Conservation (phyloP, 2,888 invertebrate genomes). For the Epirrhoe alternata region DNA sequence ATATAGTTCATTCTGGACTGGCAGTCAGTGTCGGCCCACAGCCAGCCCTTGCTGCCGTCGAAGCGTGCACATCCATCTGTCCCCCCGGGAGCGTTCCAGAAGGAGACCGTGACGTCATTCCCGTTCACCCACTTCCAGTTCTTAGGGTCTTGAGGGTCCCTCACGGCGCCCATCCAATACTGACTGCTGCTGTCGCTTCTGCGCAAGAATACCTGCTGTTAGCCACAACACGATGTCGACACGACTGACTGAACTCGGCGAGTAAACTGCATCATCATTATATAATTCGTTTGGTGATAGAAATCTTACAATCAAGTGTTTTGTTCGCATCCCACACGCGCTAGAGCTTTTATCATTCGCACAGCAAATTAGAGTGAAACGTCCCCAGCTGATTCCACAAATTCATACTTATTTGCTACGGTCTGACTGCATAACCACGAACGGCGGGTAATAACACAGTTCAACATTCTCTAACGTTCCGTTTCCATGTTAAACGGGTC, state of each 20-base stretch:
- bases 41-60: slow-evolving; percentile 97
- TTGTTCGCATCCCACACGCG: slow-evolving; percentile 1
- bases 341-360: slow-evolving; percentile 7
- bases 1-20: slow-evolving; percentile 93
- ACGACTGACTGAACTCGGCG: slow-evolving; percentile 4
- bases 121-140: slow-evolving; percentile 97
- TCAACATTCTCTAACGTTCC: slow-evolving; percentile 18
- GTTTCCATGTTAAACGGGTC: slow-evolving; percentile 19
- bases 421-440: slow-evolving; percentile 1
- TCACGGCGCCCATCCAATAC: slow-evolving; percentile 97
- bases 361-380: slow-evolving; percentile 2
- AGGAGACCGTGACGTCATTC: slow-evolving; percentile 94
- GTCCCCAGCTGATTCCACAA: background rate
- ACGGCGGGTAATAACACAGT: slow-evolving; percentile 8
- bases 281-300: background rate
- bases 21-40: slow-evolving; percentile 97
- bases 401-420: background rate
- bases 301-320: background rate
- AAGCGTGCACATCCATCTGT: slow-evolving; percentile 94
- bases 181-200: slow-evolving; percentile 95
- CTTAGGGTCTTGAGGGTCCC: slow-evolving; percentile 91
- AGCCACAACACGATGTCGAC: slow-evolving; percentile 19
- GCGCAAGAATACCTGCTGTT: slow-evolving; percentile 47
- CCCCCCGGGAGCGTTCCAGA: slow-evolving; percentile 95
- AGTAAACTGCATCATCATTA: background rate